Evolutionary conservation across 2,797 vertebrate genomes (phyloP), one percentile per base, ranked within the genome.

Genomic region (Valencia hispanica): DNA sequence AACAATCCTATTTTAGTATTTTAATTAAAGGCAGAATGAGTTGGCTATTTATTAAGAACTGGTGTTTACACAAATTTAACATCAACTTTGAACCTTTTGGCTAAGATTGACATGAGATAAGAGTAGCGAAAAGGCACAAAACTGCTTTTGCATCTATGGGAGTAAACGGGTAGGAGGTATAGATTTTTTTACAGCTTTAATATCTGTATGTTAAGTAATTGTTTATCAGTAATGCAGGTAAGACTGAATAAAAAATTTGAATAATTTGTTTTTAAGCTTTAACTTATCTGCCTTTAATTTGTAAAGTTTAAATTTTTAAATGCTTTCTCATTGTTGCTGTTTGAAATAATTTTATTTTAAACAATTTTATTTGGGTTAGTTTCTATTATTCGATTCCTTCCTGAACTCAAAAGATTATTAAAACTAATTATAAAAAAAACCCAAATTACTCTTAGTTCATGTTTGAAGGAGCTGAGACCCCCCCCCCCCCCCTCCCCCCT

Each of bases 1-100:
- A 2, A 45, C 59, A 55, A n/a, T n/a, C n/a, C 3, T 8, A 6
- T 53, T 17, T 43, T 22, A 34, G 65, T 25, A 59, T 34, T 27
- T 50, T 14, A 78, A 34, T 15, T 47, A 72, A 66, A 66, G 12
- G 57, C 69, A 72, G 57, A 65, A 36, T 65, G 25, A 41, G 65
- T n/a, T 48, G 18, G 2, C 9, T 27, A 2, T 30, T 12, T 27
- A 47, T 69, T 30, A 51, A 39, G 20, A n/a, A 63, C 10, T 17
- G 5, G 36, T 25, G 1, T 18, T 51, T n/a, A 10, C 14, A 27
- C 5, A 51, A 51, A 11, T 36, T 34, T 63, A 4, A 50, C 10
- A 27, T 25, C 6, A 55, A n/a, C 53, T 10, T 55, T 27, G 7
- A 45, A 51, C 22, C 50, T 51, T 51, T 51, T n/a, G 50, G 20